A percentile compares a stretch with the other conserved stretches of the same genome.
Evolutionary conservation across 2,113 vertebrate genomes (phyloP).

Genomic region (Taxidea taxus): DNA sequence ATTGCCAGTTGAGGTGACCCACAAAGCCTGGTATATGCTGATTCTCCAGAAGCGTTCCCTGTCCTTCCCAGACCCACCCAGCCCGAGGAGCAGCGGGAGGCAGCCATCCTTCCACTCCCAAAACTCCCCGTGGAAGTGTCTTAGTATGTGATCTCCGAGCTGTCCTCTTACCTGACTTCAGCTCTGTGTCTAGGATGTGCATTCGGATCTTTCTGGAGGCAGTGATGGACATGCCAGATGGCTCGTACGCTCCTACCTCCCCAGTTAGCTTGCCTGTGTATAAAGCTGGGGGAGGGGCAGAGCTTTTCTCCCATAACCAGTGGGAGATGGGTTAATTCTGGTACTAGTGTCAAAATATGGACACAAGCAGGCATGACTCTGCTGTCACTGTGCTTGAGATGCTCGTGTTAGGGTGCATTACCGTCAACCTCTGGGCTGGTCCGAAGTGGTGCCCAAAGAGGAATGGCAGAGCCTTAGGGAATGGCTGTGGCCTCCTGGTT

Average conservation of each 20-base stretch:
- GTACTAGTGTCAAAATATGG: neutral
- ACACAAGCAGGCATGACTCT: neutral
- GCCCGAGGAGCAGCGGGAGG: neutral
- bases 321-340: neutral
- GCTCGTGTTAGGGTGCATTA: neutral
- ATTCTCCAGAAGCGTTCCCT: neutral
- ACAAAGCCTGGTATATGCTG: accelerated
- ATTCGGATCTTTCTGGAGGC: neutral
- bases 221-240: accelerated
- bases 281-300: neutral
- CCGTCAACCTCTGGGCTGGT: too few relatives aligned
- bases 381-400: neutral
- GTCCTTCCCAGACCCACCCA: neutral
- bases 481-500: neutral
- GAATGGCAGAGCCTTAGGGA: neutral
- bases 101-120: neutral
- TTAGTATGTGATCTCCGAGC: neutral
- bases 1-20: neutral
- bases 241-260: accelerated
- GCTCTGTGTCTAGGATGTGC: neutral
- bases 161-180: neutral
- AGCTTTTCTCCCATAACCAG: neutral
- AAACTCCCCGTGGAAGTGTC: neutral
- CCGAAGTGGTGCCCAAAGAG: neutral
- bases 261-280: accelerated